phyloP scores from a whole-genome alignment of 2,888 invertebrate genomes.

The Amphipoea oculea region DNA sequence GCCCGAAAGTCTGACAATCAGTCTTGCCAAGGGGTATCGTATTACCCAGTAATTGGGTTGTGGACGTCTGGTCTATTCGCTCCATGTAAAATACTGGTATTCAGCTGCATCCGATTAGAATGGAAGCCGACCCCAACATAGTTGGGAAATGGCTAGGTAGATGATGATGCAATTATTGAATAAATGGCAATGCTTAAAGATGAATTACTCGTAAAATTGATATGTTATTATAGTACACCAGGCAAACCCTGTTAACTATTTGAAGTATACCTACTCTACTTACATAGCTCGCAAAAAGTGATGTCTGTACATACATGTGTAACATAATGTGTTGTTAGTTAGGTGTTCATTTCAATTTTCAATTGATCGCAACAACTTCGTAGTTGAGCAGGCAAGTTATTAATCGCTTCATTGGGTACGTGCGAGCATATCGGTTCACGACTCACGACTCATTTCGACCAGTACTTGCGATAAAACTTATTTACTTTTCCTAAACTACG shows the following conservation, averaged over 20 bases:
- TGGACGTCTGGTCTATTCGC: too few species aligned
- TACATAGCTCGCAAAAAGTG: slow-evolving; percentile 10
- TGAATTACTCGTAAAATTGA: not conserved
- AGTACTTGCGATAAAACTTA: slow-evolving; percentile 49
- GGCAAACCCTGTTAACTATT: not conserved
- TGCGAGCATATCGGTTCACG: slow-evolving; percentile 53
- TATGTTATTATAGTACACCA: not conserved
- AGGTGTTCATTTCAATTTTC: slow-evolving; percentile 65
- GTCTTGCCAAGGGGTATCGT: too few species aligned
- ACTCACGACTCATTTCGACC: slow-evolving; percentile 32
- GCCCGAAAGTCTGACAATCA: too few species aligned
- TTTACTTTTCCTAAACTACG: slow-evolving; percentile 34
- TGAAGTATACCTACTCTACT: not conserved
- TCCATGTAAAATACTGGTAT: too few species aligned
- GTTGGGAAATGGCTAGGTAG: too few species aligned
- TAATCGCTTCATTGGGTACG: slow-evolving; percentile 69
- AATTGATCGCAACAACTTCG: slow-evolving; percentile 55
- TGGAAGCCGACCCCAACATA: too few species aligned
- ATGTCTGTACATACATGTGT: slow-evolving; percentile 22
- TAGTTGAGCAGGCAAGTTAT: slow-evolving; percentile 63
- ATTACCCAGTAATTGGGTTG: too few species aligned
- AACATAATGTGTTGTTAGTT: slow-evolving; percentile 34
- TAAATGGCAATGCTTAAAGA: not conserved
- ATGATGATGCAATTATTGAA: not conserved
- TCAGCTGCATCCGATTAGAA: too few species aligned